These are phyloP conservation scores for Dasypolia templi DNA, from an alignment of 2,888 invertebrate species.

Conservation along the genomic window DNA sequence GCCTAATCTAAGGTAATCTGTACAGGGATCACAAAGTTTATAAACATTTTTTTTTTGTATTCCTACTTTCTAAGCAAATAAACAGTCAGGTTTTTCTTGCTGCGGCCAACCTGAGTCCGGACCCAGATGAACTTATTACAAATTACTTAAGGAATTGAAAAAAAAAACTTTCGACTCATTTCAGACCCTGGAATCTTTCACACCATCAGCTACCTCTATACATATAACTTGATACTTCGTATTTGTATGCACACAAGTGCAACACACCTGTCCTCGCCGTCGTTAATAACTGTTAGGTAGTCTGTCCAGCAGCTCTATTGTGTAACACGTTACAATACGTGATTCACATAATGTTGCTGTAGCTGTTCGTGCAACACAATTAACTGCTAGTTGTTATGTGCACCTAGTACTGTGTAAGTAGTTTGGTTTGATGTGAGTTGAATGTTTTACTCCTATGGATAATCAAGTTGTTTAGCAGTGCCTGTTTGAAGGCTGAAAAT, in stretches of 20 bases:
- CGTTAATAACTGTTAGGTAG: conserved; percentile 57
- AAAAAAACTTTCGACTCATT: no score
- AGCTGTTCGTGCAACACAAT: conserved; percentile 32
- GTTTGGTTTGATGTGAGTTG: neutral
- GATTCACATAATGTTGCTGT: conserved; percentile 48
- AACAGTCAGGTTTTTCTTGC: no score
- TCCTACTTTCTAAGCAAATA: no score
- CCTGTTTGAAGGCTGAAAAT: neutral
- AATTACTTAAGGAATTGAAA: no score
- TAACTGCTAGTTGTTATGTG: conserved; percentile 3
- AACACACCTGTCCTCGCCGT: conserved; percentile 34
- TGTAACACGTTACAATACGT: conserved; percentile 55
- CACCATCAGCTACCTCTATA: neutral
- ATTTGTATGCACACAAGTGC: conserved; percentile 47
- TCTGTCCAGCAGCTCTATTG: conserved; percentile 29
- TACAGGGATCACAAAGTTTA: no score
- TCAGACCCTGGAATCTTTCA: no score
- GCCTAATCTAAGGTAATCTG: no score
- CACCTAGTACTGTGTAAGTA: neutral
- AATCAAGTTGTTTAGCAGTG: neutral
- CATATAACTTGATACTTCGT: neutral
- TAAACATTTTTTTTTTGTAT: no score
- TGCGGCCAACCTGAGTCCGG: no score
- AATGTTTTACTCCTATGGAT: neutral
- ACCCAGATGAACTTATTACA: no score